Base-by-base conservation (phyloP, 2,113 vertebrate genomes). In the Silurus asotus region DNA sequence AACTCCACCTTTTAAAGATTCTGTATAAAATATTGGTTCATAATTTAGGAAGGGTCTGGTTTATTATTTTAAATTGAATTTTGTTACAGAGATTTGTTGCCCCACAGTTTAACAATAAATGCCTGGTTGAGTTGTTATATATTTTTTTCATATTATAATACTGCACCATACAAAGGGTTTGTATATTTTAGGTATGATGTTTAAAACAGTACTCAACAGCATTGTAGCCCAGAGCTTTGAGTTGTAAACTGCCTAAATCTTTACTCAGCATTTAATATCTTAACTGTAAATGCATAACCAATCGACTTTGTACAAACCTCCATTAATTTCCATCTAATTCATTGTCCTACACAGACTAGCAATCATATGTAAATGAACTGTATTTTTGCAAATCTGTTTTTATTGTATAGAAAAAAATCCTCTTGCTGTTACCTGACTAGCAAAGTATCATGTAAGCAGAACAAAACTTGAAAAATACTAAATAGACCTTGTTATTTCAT, bases 401-500 rank as follows among this genome's bases (percentile, higher is more conserved):
- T 25, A 77, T 56, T 76, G 56, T 55, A 17, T 28, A 28, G 11
- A 56, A 55, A 28, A 55, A 28, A 77, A 15, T 56, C 14, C 28
- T 53, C 6, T 55, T 8, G 23, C 6, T 58, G n/a, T 78, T 45
- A 59, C 55, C 58, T 72, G 45, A 59, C 55, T 79, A 48, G 45
- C 8, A 20, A 20, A 49, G 11, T 55, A n/a, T 55, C 5, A 55
- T 55, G 72, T 55, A 28, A 17, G 75, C n/a, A 78, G 53, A 56
- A 15, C 14, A 78, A 55, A 76, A 58, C 25, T 59, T 58, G 28
- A 3, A 5, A 59, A 56, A 55, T 55, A 17, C 6, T 55, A 20
- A 78, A 17, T 10, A 56, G n/a, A 53, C n/a, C 75, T 76, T 76
- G 14, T 78, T 58, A 78, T 58, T 78, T 58, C 8, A 78, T 77